phyloP scores from a whole-genome alignment of 1,140 invertebrate species.

The Amphibalanus amphitrite region DNA sequence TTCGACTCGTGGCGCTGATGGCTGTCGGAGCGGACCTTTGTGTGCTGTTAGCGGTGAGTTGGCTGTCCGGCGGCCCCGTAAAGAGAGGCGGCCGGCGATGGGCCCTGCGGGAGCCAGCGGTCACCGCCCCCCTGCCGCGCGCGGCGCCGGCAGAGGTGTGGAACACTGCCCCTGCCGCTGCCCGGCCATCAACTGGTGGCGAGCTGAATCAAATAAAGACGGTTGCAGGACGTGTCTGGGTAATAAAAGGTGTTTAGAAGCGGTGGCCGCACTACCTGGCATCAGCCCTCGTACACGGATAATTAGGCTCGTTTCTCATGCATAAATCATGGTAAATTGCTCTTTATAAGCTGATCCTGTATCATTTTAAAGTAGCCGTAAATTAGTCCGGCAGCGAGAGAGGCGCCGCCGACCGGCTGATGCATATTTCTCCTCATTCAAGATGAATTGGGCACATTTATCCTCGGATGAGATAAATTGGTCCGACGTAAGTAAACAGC shows the following conservation, averaged over 20 bases:
- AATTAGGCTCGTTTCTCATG: neutral
- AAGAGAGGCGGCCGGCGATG: too few relatives aligned
- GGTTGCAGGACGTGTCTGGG: neutral
- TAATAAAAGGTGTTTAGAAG: neutral
- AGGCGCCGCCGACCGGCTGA: neutral
- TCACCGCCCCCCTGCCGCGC: too few relatives aligned
- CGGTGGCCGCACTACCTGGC: neutral
- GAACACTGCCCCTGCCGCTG: neutral
- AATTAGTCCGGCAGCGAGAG: neutral
- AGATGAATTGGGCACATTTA: neutral
- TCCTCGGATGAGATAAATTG: too few relatives aligned
- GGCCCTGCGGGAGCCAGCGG: too few relatives aligned
- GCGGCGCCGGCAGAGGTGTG: too few relatives aligned
- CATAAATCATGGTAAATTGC: neutral
- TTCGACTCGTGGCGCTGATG: too few relatives aligned
- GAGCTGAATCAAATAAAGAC: neutral
- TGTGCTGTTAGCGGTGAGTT: too few relatives aligned
- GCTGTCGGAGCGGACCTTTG: too few relatives aligned
- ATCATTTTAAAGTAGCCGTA: neutral
- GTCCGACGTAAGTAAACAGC: too few relatives aligned
- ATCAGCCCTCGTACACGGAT: neutral
- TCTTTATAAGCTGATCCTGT: constrained; percentile 1
- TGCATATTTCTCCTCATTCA: neutral
- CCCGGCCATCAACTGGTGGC: neutral
- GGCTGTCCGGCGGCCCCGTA: too few relatives aligned